Evolutionary conservation across 2,888 invertebrate genomes (phyloP), one percentile per base, ranked within the genome.

Genomic region (Apomyelois bistriatella): DNA sequence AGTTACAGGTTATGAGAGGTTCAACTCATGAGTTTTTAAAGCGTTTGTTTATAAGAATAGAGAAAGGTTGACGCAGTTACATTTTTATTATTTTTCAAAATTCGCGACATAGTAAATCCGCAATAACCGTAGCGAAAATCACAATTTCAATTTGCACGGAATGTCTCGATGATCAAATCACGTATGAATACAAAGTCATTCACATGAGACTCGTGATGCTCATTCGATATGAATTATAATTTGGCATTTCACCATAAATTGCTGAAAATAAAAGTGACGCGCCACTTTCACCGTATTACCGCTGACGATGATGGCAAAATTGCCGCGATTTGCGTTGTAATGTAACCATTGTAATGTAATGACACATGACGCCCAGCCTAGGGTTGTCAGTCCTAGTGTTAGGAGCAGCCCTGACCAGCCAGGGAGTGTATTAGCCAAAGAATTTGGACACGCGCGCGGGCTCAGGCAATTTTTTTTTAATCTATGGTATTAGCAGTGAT

Each of bases 221-320:
- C 46, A 46, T 28, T 43, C 16, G 32, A 46, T 30, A 15, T 46
- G 46, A 46, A 32, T 46, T 15, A 15, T 32, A 46, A 46, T 46
- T 32, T 15, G 32, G 32, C 46, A 30, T 32, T 46, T 46, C 46
- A 46, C 46, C 46, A 46, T 46, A 46, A 46, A 46, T 43, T 46
- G 32, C 46, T 16, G 46, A 46, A 35, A 46, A 32, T 32, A 46
- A 46, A 46, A 46, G 46, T 32, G 43, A 43, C 30, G 9, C 46
- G 46, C n/a, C 10, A 12, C 46, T 46, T 46, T 46, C 46, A 32
- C 46, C 32, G 46, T 15, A 30, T 46, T 32, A 15, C 32, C 9
- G 30, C 28, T 32, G 32, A 12, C 30, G 46, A 46, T 32, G 32
- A 46, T 30, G 46, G 46, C 8, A 13, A 46, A 42, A 42, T 46